Percentiles rank a stretch among this genome's conserved stretches.
Conservation (phyloP, 1,140 invertebrate species). For the Brachionus plicatilis region DNA sequence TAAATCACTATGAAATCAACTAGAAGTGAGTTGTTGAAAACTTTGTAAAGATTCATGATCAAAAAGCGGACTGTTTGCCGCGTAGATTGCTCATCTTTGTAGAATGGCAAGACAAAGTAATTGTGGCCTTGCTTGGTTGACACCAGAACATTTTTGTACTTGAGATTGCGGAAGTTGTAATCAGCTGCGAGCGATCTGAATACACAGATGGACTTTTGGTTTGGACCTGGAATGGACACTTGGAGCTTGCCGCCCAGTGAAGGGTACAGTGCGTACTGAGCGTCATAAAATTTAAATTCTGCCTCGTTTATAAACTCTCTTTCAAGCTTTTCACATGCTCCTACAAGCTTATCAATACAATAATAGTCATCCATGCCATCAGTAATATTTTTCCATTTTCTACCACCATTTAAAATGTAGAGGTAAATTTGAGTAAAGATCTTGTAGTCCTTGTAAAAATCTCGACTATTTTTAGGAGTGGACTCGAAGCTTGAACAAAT, state of each 20-base stretch:
- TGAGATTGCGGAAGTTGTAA: slow-evolving; percentile 19
- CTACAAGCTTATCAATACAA: neutral
- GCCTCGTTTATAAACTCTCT: neutral
- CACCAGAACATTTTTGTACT: slow-evolving; percentile 10
- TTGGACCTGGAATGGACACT: neutral
- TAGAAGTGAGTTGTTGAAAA: slow-evolving; percentile 1
- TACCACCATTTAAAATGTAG: too few relatives aligned
- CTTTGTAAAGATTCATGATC: slow-evolving; percentile 10
- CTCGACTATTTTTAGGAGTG: too few relatives aligned
- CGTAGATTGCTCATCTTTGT: slow-evolving; percentile 7
- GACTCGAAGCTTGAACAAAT: too few relatives aligned
- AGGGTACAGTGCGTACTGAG: neutral
- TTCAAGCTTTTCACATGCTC: neutral
- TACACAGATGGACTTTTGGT: neutral
- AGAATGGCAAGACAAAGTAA: slow-evolving; percentile 1
- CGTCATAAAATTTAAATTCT: slow-evolving; percentile 6
- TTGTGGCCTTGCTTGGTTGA: neutral
- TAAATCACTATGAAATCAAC: slow-evolving; percentile 5
- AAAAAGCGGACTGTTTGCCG: slow-evolving; percentile 6
- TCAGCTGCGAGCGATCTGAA: neutral
- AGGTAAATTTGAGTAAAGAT: too few relatives aligned
- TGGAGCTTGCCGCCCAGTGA: neutral
- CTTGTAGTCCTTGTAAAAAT: too few relatives aligned
- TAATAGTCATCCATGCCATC: too few relatives aligned
- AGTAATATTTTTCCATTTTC: too few relatives aligned